Conservation (phyloP, 2,888 invertebrate genomes). For the Hymenopus coronatus region DNA sequence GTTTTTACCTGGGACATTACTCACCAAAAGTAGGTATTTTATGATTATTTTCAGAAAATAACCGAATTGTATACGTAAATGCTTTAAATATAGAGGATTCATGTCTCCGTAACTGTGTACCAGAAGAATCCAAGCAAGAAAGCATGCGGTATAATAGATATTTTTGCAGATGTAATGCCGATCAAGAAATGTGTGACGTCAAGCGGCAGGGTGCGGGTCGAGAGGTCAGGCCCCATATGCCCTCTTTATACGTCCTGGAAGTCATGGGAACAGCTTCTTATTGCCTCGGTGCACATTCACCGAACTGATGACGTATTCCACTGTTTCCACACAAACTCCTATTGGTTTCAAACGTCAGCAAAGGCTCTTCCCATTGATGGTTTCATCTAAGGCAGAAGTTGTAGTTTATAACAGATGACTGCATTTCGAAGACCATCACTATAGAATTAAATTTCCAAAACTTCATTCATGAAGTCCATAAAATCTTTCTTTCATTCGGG, state of each 20-base stretch:
- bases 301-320: not conserved
- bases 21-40: no score
- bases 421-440: no score
- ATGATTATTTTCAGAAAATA: no score
- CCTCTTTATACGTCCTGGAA: slow-evolving; percentile 6
- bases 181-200: not conserved
- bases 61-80: no score
- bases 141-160: not conserved
- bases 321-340: not conserved
- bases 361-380: not conserved
- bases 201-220: not conserved
- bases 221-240: not conserved
- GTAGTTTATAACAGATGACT: no score
- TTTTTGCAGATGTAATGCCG: not conserved
- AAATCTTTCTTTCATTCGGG: no score
- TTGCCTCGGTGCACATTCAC: not conserved
- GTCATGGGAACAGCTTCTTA: slow-evolving; percentile 7
- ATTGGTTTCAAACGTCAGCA: not conserved
- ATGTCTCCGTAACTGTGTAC: no score
- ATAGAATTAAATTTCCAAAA: no score
- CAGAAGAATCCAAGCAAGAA: not conserved
- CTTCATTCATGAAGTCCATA: no score
- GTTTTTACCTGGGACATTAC: no score
- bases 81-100: no score
- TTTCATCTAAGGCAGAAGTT: no score